Evolutionary conservation across 2,888 invertebrate genomes (phyloP).

Genomic region (Cryptus armator): DNA sequence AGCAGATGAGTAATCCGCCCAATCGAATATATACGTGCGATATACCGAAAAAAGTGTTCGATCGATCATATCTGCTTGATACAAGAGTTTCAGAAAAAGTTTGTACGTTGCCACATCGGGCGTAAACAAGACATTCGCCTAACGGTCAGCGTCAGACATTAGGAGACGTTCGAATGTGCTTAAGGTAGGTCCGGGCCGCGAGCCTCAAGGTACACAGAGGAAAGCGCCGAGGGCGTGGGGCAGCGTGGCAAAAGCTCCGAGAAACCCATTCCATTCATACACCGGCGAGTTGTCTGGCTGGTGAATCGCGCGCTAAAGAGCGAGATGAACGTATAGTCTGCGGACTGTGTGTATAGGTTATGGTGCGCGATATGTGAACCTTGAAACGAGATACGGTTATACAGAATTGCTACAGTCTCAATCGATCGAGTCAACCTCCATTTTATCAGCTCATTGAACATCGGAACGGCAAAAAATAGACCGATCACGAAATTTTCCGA

Average conservation of each 20-base stretch:
- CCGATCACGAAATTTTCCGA: neutral
- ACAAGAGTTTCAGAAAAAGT: neutral
- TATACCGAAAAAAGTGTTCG: too few relatives aligned
- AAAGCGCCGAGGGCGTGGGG: conserved; percentile 58
- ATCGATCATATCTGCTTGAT: neutral
- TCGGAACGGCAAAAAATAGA: neutral
- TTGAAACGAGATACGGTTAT: neutral
- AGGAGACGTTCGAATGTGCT: conserved; percentile 64
- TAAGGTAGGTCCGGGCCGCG: conserved; percentile 77
- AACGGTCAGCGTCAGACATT: conserved; percentile 50
- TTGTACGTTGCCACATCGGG: neutral
- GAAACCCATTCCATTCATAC: conserved; percentile 74
- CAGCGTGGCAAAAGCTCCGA: conserved; percentile 71
- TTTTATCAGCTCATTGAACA: neutral
- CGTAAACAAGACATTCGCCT: conserved; percentile 9
- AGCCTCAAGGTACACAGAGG: conserved; percentile 53
- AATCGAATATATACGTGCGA: too few relatives aligned
- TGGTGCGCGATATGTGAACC: neutral
- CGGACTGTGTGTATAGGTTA: neutral
- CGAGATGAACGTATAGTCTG: conserved; percentile 9
- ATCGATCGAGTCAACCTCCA: neutral
- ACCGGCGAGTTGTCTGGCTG: conserved; percentile 20
- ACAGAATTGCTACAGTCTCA: neutral
- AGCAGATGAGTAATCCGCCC: too few relatives aligned
- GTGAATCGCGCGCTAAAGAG: conserved; percentile 40